Conservation (phyloP, 2,113 vertebrate genomes). For the Larimichthys crocea region DNA sequence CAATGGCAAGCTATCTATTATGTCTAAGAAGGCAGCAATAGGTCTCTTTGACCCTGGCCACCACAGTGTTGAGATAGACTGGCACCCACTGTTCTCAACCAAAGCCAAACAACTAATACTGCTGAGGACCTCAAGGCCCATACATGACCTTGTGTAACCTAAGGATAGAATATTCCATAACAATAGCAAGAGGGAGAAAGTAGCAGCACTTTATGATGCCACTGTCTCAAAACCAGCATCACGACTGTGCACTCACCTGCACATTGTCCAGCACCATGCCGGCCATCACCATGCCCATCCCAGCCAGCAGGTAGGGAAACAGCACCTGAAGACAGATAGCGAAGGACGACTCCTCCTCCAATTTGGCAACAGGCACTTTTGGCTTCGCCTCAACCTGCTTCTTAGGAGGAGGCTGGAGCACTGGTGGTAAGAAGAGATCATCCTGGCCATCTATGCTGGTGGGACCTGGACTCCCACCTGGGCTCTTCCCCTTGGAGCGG, state of each 20-base stretch:
- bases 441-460: slow-evolving; percentile 68
- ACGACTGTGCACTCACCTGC: slow-evolving; percentile 84
- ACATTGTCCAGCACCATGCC: slow-evolving; percentile 93
- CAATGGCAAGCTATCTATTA: too few relatives aligned
- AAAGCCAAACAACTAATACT: too few relatives aligned
- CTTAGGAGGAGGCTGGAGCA: slow-evolving; percentile 51
- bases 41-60: too few relatives aligned
- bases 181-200: too few relatives aligned
- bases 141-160: too few relatives aligned
- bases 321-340: slow-evolving; percentile 90
- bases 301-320: slow-evolving; percentile 91
- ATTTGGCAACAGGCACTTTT: slow-evolving; percentile 78
- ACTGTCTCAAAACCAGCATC: background rate
- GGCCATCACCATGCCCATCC: slow-evolving; percentile 95
- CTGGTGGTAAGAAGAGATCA: slow-evolving; percentile 63
- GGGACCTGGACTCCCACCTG: slow-evolving; percentile 66
- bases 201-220: too few relatives aligned
- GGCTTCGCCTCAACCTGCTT: slow-evolving; percentile 79
- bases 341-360: slow-evolving; percentile 85
- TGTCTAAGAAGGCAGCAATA: too few relatives aligned
- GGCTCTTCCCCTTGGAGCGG: slow-evolving; percentile 82
- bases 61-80: too few relatives aligned
- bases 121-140: too few relatives aligned
- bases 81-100: too few relatives aligned
- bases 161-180: too few relatives aligned